Conservation (phyloP, 1,140 invertebrate species). For the honey bee (Apis mellifera) region DNA sequence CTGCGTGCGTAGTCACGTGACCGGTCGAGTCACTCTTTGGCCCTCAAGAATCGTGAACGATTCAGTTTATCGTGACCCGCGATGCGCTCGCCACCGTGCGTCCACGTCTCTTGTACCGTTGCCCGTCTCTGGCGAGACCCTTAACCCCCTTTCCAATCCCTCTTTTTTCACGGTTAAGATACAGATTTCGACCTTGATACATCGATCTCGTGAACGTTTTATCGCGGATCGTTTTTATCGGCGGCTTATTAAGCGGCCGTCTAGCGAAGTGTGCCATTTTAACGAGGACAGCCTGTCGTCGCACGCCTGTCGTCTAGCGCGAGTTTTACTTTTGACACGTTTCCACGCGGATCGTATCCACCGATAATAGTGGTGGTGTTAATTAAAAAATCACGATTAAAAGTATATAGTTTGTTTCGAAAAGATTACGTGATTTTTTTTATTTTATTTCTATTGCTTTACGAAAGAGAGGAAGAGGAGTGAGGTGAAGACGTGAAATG, state of each 20-base stretch:
- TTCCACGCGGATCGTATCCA: neutral
- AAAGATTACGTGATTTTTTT: neutral
- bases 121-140: neutral
- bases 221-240: neutral
- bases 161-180: conserved; percentile 6
- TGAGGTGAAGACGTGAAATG: conserved; percentile 26
- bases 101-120: neutral
- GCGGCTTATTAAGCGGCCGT: neutral
- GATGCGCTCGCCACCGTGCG: neutral
- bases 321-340: conserved; percentile 4
- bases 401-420: too few species aligned
- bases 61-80: conserved; percentile 58
- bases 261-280: neutral
- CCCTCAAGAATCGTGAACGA: conserved; percentile 62
- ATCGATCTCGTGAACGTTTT: neutral
- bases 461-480: neutral
- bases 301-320: neutral
- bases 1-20: conserved; percentile 65
- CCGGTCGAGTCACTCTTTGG: conserved; percentile 62
- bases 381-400: neutral
- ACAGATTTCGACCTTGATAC: neutral
- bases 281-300: conserved; percentile 20
- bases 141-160: neutral
- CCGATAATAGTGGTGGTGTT: too few species aligned
- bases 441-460: neutral